Base-by-base conservation (phyloP, 2,797 vertebrate genomes). In the Chiloscyllium punctatum region DNA sequence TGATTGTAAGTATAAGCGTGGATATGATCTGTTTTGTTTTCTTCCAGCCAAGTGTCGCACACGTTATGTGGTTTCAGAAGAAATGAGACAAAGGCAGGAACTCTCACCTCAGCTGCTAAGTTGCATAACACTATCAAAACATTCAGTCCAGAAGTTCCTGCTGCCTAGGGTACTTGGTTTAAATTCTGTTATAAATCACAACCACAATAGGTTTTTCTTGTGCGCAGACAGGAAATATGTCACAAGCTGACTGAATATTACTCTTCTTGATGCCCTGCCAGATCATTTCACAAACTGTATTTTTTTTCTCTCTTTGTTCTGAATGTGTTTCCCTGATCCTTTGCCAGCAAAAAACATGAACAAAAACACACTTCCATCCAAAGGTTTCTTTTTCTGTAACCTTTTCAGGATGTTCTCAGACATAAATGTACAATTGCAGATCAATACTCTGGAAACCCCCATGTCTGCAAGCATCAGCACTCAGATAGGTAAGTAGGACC, bases 81-180 rank as follows among this genome's bases (percentile, higher is more conserved):
- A 91, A 91, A 66, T 91, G 66, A 42, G 90, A 92, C n/a, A 69
- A 92, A 92, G 66, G 37, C 90, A 92, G 66, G 90, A 92, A 92
- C 66, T 92, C 37, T 42, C 66, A 42, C n/a, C 18, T 69, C 37
- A 9, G n/a, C n/a, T 92, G 66, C n/a, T 37, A 92, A 37, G 11
- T 37, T 69, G 37, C 62, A 92, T 33, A 91, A 66, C 21, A 66
- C 0, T 21, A 23, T 66, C 88, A 91, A 91, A 53, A 79, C 74
- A 79, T 33, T 57, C 30, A 27, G 13, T 90, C 27, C 53, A 18
- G 90, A 92, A 21, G 7, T 92, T 68, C 90, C 90, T 23, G 90
- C 30, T 16, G 9, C 8, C 21, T 1, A 92, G 16, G 21, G 27
- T 13, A 66, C 33, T n/a, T 62, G 57, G 15, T 37, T 68, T 33